A percentile compares a stretch with the other conserved stretches of the same genome.
phyloP scores from a whole-genome alignment of 2,797 vertebrate genomes.

The Silurus lanzhouensis region DNA sequence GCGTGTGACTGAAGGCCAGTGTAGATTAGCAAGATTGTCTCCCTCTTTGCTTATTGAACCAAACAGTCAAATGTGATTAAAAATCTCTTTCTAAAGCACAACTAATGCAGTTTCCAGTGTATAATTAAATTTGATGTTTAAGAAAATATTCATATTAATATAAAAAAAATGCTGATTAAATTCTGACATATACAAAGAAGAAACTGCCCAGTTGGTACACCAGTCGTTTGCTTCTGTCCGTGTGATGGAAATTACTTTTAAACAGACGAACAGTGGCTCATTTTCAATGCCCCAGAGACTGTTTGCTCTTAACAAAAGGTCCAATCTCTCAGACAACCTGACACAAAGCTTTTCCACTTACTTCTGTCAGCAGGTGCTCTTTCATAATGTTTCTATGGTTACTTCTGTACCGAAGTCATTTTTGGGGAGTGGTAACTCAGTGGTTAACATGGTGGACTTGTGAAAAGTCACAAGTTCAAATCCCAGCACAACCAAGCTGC shows the following conservation, averaged over 20 bases:
- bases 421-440: no score
- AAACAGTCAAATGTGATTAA: background rate
- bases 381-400: constrained; percentile 16
- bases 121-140: constrained; percentile 14
- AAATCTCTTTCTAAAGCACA: constrained; percentile 16
- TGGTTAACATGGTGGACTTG: no score
- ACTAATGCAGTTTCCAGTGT: background rate
- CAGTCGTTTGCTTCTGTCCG: constrained; percentile 22
- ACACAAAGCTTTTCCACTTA: background rate
- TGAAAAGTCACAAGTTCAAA: no score
- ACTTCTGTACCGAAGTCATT: background rate
- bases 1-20: constrained; percentile 1
- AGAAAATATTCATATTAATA: constrained; percentile 7
- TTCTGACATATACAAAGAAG: constrained; percentile 1
- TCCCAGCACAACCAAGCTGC: no score
- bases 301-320: constrained; percentile 24
- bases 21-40: constrained; percentile 1
- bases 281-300: constrained; percentile 17
- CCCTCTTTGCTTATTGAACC: constrained; percentile 1
- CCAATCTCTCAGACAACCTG: constrained; percentile 20
- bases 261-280: constrained; percentile 32
- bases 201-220: background rate
- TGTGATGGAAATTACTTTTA: constrained; percentile 22
- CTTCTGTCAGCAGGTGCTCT: constrained; percentile 7
- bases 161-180: background rate